phyloP scores from a whole-genome alignment of 2,888 invertebrate species.

The Drosophila robusta region DNA sequence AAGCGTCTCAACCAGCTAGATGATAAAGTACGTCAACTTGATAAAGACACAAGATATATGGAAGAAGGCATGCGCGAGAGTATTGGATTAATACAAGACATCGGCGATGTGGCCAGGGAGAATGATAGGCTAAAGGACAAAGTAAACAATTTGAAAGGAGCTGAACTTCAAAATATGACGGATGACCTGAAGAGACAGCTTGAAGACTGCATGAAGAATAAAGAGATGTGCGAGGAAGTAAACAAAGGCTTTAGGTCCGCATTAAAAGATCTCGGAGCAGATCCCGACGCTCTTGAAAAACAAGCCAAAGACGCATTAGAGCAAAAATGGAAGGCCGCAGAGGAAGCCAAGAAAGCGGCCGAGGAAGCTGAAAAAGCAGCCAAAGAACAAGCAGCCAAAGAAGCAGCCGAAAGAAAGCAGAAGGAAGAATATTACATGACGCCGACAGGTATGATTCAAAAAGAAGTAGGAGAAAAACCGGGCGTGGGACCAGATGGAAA shows the following conservation, averaged over 20 bases:
- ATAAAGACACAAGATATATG: constrained; percentile 60
- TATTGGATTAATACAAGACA: constrained; percentile 70
- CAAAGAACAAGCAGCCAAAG: not conserved
- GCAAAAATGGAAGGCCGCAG: constrained; percentile 15
- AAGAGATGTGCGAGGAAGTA: constrained; percentile 52
- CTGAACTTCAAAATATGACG: constrained; percentile 62
- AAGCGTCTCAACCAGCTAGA: constrained; percentile 54
- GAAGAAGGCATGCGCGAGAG: constrained; percentile 68
- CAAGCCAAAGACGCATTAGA: constrained; percentile 7
- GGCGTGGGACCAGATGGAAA: not conserved
- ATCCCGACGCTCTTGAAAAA: constrained; percentile 36
- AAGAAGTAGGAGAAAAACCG: not conserved
- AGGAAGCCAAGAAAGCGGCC: constrained; percentile 1
- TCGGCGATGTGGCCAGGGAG: constrained; percentile 71
- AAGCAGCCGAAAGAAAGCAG: not conserved
- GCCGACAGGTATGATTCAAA: not conserved
- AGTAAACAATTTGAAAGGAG: constrained; percentile 60
- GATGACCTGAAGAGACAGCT: constrained; percentile 68
- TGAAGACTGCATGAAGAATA: constrained; percentile 58
- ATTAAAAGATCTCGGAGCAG: constrained; percentile 52
- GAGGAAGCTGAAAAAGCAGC: constrained; percentile 7
- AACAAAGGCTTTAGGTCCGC: constrained; percentile 48
- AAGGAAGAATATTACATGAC: not conserved
- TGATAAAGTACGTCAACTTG: constrained; percentile 59
- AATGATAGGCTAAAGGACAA: constrained; percentile 68